Conservation (phyloP, 2,888 invertebrate genomes). For the Nineta flava region DNA sequence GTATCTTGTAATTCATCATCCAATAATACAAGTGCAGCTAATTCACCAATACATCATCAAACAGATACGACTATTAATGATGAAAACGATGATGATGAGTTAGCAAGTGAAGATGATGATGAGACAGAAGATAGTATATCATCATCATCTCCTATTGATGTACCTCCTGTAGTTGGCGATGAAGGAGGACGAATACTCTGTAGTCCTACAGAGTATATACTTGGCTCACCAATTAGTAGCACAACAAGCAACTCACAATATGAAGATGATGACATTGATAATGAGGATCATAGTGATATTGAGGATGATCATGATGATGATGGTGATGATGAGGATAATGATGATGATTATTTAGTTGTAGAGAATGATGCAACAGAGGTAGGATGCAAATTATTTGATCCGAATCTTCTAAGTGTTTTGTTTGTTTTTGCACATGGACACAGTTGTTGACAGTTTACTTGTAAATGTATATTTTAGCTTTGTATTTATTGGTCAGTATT, state of each 20-base stretch:
- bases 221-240: slow-evolving; percentile 4
- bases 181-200: background rate
- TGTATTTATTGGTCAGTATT: no score
- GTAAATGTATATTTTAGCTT: no score
- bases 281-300: slow-evolving; percentile 19
- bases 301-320: slow-evolving; percentile 21
- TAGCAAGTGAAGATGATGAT: slow-evolving; percentile 5
- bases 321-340: slow-evolving; percentile 11
- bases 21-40: slow-evolving; percentile 1
- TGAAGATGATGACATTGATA: slow-evolving; percentile 1
- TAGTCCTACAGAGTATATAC: background rate
- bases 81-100: slow-evolving; percentile 5
- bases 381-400: slow-evolving; percentile 10
- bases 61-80: background rate
- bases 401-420: background rate
- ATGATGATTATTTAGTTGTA: slow-evolving; percentile 20
- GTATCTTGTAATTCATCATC: background rate
- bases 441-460: no score
- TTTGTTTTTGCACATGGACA: slow-evolving; percentile 3
- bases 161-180: background rate
- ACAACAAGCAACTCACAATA: slow-evolving; percentile 1
- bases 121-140: background rate
- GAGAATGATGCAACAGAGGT: slow-evolving; percentile 21
- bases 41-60: background rate
- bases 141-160: background rate